Evolutionary conservation across 2,888 invertebrate genomes (phyloP).

Genomic region (Anodontia alba): DNA sequence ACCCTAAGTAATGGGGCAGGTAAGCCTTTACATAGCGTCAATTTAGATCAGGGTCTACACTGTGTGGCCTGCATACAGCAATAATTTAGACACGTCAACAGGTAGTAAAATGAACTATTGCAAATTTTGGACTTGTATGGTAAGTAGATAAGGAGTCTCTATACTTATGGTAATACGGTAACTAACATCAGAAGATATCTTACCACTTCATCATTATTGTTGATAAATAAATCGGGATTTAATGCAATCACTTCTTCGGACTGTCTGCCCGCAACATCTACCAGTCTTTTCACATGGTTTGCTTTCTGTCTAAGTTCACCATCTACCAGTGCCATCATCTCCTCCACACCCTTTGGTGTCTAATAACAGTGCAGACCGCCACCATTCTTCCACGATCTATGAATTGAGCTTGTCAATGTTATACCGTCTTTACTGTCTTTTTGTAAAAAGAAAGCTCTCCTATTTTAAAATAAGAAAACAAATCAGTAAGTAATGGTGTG

Average conservation of each 20-base stretch:
- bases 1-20: too few relatives aligned
- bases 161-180: too few relatives aligned
- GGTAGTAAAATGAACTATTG: too few relatives aligned
- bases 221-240: constrained; percentile 10
- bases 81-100: too few relatives aligned
- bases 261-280: constrained; percentile 10
- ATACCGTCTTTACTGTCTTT: constrained; percentile 5
- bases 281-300: neutral
- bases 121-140: too few relatives aligned
- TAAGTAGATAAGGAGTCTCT: too few relatives aligned
- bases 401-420: neutral
- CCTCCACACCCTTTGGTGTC: neutral
- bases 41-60: too few relatives aligned
- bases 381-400: constrained; percentile 12
- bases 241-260: constrained; percentile 1
- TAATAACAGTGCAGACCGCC: constrained; percentile 9
- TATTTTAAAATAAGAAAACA: too few relatives aligned
- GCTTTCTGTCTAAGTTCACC: neutral
- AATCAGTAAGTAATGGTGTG: too few relatives aligned
- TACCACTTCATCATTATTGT: constrained; percentile 15
- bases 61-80: too few relatives aligned
- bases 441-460: constrained; percentile 7
- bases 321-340: neutral
- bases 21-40: too few relatives aligned
- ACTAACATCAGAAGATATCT: neutral